Conservation (phyloP, 2,888 invertebrate genomes). For the Agrotis clavis region DNA sequence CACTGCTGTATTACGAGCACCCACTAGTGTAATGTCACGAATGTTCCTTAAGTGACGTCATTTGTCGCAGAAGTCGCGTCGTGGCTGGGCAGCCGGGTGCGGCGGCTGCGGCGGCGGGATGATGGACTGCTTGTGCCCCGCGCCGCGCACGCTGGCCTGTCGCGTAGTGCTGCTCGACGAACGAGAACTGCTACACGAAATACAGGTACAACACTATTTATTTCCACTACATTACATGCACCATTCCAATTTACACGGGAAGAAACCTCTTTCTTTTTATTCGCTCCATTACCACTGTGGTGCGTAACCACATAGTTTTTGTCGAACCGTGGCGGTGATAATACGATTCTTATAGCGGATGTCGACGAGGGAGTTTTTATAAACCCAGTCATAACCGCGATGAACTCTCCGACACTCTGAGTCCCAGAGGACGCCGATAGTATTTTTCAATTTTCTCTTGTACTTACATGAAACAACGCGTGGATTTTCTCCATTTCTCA, state of each 20-base stretch:
- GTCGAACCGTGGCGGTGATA: conserved; percentile 49
- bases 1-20: background rate
- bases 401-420: conserved; percentile 58
- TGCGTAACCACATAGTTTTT: conserved; percentile 40
- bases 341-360: conserved; percentile 57
- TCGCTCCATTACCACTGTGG: conserved; percentile 7
- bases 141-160: conserved; percentile 93
- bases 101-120: conserved; percentile 79
- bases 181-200: conserved; percentile 96
- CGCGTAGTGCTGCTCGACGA: conserved; percentile 97
- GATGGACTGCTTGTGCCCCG: conserved; percentile 91
- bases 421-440: conserved; percentile 79
- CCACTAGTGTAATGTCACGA: conserved; percentile 13
- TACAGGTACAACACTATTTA: conserved; percentile 93
- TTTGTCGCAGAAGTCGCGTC: conserved; percentile 66
- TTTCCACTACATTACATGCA: background rate
- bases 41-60: conserved; percentile 45
- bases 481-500: conserved; percentile 79
- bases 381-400: conserved; percentile 73
- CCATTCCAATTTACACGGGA: background rate
- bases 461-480: conserved; percentile 80
- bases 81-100: conserved; percentile 67
- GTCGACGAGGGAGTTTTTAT: conserved; percentile 68
- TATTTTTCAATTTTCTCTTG: conserved; percentile 86
- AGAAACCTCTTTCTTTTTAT: conserved; percentile 2